Base-by-base conservation (phyloP, 2,113 vertebrate genomes). In the Brachionichthys hirsutus region DNA sequence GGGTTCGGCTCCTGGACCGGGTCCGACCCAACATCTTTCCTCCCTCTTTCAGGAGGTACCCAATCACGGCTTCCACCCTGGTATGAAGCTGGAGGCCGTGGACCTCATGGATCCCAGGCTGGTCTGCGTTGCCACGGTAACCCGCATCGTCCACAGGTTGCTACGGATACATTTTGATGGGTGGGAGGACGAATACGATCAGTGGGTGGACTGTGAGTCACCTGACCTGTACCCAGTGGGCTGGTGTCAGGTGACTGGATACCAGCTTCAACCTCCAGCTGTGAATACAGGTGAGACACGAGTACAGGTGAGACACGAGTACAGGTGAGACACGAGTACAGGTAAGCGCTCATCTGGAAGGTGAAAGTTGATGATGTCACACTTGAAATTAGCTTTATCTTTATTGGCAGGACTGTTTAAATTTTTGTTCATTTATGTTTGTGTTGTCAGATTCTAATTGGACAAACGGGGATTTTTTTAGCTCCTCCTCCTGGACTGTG, bases 151-250 rank as follows among this genome's bases (percentile, higher is more conserved):
- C 72, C 94, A 98, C 82, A 92, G 95, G 16, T 90, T 98, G 14
- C 86, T 98, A 76, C 89, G 96, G 78, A 96, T 98, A 61, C 96
- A 98, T 88, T 98, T 98, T 9, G 96, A 98, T 19, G 96, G 96
- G 36, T 98, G 96, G 96, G 95, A 97, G 54, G 95, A 98, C 54
- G 95, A 97, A 20, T 98, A 98, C 47, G 96, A 98, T 62, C 96
- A 98, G 77, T 98, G 96, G 95, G 96, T 98, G 85, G 95, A 98
- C 73, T 98, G 96, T 4, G 92, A 94, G 89, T 98, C 95, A 34
- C 92, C 96, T 48, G 95, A 98, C 87, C 93, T 98, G 67, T 98
- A 98, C 85, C 96, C 96, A 0, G 94, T 97, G 41, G 96, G 96
- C 43, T 98, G 96, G 96, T 98, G 96, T 85, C 94, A 98, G 43